These are phyloP conservation scores for Phrynosoma blainvillii DNA, from an alignment of 2,113 vertebrate species.

Conservation along the genomic window DNA sequence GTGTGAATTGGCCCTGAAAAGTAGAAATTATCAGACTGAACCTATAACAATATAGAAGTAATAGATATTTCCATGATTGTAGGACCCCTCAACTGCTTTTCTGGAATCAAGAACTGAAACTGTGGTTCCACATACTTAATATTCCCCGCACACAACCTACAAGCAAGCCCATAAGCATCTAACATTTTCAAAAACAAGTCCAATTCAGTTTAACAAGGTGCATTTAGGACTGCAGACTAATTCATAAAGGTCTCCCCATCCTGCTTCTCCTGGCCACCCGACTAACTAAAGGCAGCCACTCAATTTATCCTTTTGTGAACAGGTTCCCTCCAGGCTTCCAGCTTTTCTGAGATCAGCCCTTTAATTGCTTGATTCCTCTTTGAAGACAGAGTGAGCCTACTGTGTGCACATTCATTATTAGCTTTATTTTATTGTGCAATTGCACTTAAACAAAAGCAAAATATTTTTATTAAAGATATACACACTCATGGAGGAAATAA, in stretches of 20 bases:
- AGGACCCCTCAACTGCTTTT: not conserved
- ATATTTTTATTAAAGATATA: not conserved
- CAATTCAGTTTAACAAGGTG: not conserved
- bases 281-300: not conserved
- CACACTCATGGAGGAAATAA: no score
- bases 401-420: not conserved
- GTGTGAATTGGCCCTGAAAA: no score
- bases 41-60: not conserved
- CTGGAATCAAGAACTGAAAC: not conserved
- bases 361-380: not conserved
- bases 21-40: not conserved
- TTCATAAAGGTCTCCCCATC: not conserved
- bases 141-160: not conserved
- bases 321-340: not conserved
- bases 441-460: no score
- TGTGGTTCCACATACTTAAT: not conserved
- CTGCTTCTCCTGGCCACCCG: not conserved
- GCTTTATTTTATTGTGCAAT: not conserved
- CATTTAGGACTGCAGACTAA: not conserved
- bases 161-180: not conserved
- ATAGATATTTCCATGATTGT: not conserved
- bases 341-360: not conserved
- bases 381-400: not conserved
- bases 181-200: no score
- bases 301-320: not conserved